Evolutionary conservation across 2,888 invertebrate species (phyloP), one percentile per base, ranked within the genome.

Genomic region (Nowickia ferox): DNA sequence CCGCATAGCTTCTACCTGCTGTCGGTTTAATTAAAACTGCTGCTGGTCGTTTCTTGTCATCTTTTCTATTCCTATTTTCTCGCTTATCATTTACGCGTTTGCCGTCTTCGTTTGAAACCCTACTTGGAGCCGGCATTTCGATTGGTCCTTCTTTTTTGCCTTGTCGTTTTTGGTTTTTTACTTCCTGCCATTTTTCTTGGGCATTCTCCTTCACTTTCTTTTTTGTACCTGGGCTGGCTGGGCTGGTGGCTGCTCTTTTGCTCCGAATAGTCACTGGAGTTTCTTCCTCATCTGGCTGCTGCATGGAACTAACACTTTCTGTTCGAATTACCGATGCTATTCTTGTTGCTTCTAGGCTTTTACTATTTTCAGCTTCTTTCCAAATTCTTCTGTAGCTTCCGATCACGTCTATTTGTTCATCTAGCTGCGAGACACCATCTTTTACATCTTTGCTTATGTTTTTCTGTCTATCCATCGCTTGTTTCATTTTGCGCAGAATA

Each of bases 361-460:
- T 55, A 2, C 22, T 22, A 22, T 22, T 22, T 55, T 22, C 55
- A 10, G 22, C 55, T 55, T 55, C 22, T 13, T 22, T 55, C 55
- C 55, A 55, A 8, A 19, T 55, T 10, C 19, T 55, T 13, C 55
- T 55, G 55, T 22, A 22, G 19, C 19, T 55, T 6, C 13, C 22
- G 13, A 22, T 22, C 10, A 55, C 22, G 9, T 22, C 9, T 9
- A 55, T 6, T 22, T 22, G 55, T 13, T 55, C 22, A 22, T 55
- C 55, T 22, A 55, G 9, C 9, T 51, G 13, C 4, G 13, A n/a
- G 13, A 51, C n/a, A n/a, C 51, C 51, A 15, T 51, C 51, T 51
- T n/a, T 55, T 22, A 55, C 55, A 22, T 55, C 55, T 22, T 22
- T 55, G 55, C 55, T 55, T 9, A 55, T 55, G 9, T 55, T 55